phyloP scores from a whole-genome alignment of 1,140 invertebrate genomes.

The Microplitis demolitor region DNA sequence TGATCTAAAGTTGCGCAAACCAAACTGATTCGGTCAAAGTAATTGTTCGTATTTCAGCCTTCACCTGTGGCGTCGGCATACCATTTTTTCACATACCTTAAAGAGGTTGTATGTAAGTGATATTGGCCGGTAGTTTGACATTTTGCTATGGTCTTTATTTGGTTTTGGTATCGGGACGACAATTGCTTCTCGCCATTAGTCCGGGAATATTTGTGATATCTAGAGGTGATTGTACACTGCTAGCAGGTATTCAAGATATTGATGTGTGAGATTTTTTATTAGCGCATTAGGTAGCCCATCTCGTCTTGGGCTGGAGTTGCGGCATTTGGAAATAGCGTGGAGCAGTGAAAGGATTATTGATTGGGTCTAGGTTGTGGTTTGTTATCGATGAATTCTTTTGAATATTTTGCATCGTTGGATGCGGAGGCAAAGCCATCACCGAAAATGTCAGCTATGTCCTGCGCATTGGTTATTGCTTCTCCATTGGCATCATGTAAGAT shows the following conservation, averaged over 20 bases:
- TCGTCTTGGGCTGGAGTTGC: not conserved
- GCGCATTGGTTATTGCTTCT: no score
- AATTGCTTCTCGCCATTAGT: not conserved
- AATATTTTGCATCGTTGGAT: no score
- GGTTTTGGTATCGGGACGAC: not conserved
- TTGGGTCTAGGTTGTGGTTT: no score
- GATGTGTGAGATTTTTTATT: not conserved
- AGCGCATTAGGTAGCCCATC: not conserved
- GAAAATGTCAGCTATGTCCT: no score
- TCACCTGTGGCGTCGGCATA: slow-evolving; percentile 18
- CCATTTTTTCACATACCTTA: not conserved
- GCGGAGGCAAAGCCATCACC: no score
- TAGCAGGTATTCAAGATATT: not conserved
- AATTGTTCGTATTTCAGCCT: slow-evolving; percentile 28
- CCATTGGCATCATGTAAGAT: no score
- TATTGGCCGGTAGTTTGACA: not conserved
- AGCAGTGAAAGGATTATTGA: no score
- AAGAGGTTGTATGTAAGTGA: not conserved
- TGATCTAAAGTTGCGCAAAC: slow-evolving; percentile 31
- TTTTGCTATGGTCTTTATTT: not conserved
- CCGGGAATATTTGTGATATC: not conserved
- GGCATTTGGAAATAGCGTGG: no score
- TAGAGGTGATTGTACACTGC: not conserved
- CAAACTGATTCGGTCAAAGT: slow-evolving; percentile 22
- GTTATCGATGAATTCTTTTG: no score